Evolutionary conservation across 2,797 vertebrate species (phyloP).

Genomic region (Sebastes kiyomatsui): DNA sequence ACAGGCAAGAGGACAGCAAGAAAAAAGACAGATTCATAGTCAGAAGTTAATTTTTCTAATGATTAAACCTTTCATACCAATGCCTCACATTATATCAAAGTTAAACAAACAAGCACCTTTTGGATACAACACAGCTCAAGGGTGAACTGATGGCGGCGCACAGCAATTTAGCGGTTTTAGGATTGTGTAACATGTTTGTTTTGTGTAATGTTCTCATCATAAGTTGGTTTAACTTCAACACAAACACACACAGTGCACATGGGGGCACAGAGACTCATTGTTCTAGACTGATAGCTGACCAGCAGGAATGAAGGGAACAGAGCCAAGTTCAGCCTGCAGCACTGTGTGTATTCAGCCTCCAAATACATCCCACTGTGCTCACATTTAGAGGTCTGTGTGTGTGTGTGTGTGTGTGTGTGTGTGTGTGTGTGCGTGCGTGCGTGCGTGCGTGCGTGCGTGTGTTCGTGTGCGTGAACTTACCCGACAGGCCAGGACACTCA

Average conservation of each 20-base stretch:
- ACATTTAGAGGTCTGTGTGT: too few relatives aligned
- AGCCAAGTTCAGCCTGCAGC: conserved; percentile 35
- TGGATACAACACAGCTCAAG: background rate
- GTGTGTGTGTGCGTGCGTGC: background rate
- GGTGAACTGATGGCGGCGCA: background rate
- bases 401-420: conserved; percentile 1
- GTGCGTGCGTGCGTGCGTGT: background rate
- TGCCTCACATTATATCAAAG: background rate
- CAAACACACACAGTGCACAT: conserved; percentile 18
- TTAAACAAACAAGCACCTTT: background rate
- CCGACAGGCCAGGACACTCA: conserved; percentile 96
- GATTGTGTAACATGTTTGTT: conserved; percentile 20
- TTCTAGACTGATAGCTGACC: conserved; percentile 41
- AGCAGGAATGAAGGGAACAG: conserved; percentile 39
- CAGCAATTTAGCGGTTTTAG: background rate
- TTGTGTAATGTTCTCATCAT: conserved; percentile 2
- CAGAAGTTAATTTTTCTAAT: background rate
- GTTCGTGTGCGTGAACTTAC: conserved; percentile 77
- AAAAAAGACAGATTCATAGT: background rate
- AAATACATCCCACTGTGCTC: conserved; percentile 23
- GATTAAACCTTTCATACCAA: background rate
- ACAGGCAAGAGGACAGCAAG: background rate
- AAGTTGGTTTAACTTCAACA: conserved; percentile 13
- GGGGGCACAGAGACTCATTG: conserved; percentile 41
- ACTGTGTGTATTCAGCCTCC: background rate